A percentile compares a stretch with the other conserved stretches of the same genome.
Conservation (phyloP, 2,113 vertebrate genomes). For the Aspiorhynchus laticeps region DNA sequence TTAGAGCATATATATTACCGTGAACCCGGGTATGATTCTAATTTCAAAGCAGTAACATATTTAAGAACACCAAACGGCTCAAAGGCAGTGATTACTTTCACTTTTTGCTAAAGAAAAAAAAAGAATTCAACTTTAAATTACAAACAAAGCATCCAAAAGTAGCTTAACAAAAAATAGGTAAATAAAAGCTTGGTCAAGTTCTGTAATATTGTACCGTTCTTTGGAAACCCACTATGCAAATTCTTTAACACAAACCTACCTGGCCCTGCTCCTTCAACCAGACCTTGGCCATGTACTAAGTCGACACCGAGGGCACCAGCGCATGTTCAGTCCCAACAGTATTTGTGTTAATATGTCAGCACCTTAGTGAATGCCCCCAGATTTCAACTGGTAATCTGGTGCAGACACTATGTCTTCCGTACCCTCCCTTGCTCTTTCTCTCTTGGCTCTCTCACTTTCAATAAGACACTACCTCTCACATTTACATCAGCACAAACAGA, state of each 20-base stretch:
- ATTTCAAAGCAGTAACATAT: slow-evolving; percentile 24
- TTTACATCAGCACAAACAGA: slow-evolving; percentile 14
- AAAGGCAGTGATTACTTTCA: not conserved
- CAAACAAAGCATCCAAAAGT: not conserved
- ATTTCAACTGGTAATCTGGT: slow-evolving; percentile 27
- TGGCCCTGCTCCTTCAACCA: slow-evolving; percentile 38
- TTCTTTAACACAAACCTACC: slow-evolving; percentile 41
- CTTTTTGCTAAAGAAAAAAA: not conserved
- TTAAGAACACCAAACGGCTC: not conserved
- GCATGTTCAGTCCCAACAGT: slow-evolving; percentile 37
- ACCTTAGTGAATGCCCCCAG: slow-evolving; percentile 20
- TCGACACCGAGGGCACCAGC: not conserved
- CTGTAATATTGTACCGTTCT: not conserved
- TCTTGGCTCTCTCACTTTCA: slow-evolving; percentile 31
- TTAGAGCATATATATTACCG: slow-evolving; percentile 41
- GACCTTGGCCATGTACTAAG: slow-evolving; percentile 1
- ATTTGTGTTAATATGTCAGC: slow-evolving; percentile 49
- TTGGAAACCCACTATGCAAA: slow-evolving; percentile 21
- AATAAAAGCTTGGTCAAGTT: not conserved
- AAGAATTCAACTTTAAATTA: not conserved
- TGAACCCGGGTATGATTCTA: slow-evolving; percentile 18
- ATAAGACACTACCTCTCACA: slow-evolving; percentile 31
- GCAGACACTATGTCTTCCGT: not conserved
- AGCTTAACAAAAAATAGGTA: not conserved
- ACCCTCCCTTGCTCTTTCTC: slow-evolving; percentile 22